phyloP scores from a whole-genome alignment of 2,888 invertebrate genomes.

The Parelbella ahira region DNA sequence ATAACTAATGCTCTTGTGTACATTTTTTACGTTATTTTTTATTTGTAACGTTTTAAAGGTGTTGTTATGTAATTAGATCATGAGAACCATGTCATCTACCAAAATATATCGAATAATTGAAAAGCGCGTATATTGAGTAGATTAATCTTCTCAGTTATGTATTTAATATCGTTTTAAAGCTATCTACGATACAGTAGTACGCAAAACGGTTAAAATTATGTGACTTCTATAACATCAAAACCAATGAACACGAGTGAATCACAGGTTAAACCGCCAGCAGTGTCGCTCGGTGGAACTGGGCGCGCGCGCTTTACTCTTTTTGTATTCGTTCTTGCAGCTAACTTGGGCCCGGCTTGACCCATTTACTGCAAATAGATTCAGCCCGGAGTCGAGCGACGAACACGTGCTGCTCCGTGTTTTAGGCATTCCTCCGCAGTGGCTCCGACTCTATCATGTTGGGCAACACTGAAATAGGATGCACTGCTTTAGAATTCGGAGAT shows the following conservation, averaged over 20 bases:
- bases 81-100: too few relatives aligned
- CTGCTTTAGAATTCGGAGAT: too few relatives aligned
- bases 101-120: too few relatives aligned
- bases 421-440: conserved; percentile 20
- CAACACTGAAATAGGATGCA: conserved; percentile 7
- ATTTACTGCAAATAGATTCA: conserved; percentile 75
- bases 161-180: too few relatives aligned
- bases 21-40: too few relatives aligned
- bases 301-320: conserved; percentile 72
- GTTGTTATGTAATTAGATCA: too few relatives aligned
- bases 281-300: conserved; percentile 35
- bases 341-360: conserved; percentile 74
- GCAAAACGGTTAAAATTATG: too few relatives aligned
- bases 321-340: conserved; percentile 78
- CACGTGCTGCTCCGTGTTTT: conserved; percentile 48
- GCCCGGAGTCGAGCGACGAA: conserved; percentile 56
- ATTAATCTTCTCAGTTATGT: too few relatives aligned
- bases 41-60: too few relatives aligned
- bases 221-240: neutral
- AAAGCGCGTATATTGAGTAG: too few relatives aligned
- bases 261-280: conserved; percentile 10
- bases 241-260: conserved; percentile 7
- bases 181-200: too few relatives aligned
- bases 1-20: too few relatives aligned
- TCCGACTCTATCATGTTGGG: neutral